These are phyloP conservation scores for Trisateles emortualis DNA, from an alignment of 2,888 invertebrate genomes.

Conservation along the genomic window DNA sequence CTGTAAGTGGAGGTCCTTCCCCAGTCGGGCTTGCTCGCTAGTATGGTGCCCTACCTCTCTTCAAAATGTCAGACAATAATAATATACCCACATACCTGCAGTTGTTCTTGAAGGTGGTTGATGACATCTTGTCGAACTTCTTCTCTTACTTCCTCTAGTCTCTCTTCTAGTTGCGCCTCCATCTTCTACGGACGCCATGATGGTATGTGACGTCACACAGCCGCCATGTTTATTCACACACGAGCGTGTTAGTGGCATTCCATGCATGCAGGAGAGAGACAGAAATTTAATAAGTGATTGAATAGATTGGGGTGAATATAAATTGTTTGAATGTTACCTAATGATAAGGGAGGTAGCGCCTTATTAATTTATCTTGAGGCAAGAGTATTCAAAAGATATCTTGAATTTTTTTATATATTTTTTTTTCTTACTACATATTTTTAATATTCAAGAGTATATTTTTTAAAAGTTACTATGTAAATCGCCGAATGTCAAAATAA, in stretches of 20 bases:
- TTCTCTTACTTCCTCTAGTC: slow-evolving; percentile 64
- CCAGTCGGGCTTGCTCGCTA: too few relatives aligned
- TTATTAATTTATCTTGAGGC: too few relatives aligned
- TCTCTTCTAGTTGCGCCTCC: slow-evolving; percentile 57
- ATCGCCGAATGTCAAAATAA: too few relatives aligned
- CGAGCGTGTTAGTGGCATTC: slow-evolving; percentile 79
- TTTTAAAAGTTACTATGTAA: too few relatives aligned
- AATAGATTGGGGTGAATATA: slow-evolving; percentile 31
- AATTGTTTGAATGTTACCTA: background rate
- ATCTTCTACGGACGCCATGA: slow-evolving; percentile 49
- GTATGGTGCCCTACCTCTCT: too few relatives aligned
- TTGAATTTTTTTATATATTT: too few relatives aligned
- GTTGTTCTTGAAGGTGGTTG: slow-evolving; percentile 90
- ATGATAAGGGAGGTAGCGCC: too few relatives aligned
- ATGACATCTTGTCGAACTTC: slow-evolving; percentile 90
- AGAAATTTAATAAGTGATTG: slow-evolving; percentile 48
- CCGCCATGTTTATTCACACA: slow-evolving; percentile 71
- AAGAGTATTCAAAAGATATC: too few relatives aligned
- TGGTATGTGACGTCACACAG: slow-evolving; percentile 37
- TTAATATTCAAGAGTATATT: too few relatives aligned
- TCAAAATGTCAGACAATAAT: slow-evolving; percentile 4
- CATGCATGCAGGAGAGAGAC: slow-evolving; percentile 77
- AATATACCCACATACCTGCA: slow-evolving; percentile 87
- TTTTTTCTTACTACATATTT: too few relatives aligned
- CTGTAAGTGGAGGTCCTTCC: too few relatives aligned